phyloP scores from a whole-genome alignment of 53 echinoderm and acorn worm species.

The Holothuria leucospilota region DNA sequence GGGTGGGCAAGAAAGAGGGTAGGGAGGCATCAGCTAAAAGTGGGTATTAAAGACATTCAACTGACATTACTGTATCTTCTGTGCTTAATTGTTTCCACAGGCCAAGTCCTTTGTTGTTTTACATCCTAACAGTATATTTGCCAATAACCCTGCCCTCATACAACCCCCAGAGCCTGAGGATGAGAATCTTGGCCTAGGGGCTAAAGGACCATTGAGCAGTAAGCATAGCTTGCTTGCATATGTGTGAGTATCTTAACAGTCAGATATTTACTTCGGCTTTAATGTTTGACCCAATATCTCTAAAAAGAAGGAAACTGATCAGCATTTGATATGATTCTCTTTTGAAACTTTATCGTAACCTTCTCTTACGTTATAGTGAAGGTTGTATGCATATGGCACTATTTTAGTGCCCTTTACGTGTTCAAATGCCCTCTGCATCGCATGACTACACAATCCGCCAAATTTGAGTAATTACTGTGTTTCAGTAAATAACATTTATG shows the following conservation, averaged over 20 bases:
- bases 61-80: not conserved
- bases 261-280: not conserved
- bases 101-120: slow-evolving; percentile 95
- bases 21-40: no score
- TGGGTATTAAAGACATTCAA: no score
- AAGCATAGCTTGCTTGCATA: slow-evolving; percentile 91
- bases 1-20: no score
- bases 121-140: slow-evolving; percentile 95
- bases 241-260: slow-evolving; percentile 72
- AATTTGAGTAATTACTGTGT: no score
- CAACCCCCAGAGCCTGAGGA: slow-evolving; percentile 84
- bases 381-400: no score
- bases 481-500: no score
- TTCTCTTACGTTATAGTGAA: no score
- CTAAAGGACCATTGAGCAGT: slow-evolving; percentile 73
- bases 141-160: slow-evolving; percentile 84
- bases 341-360: not conserved
- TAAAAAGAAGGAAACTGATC: not conserved
- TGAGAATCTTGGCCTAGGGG: slow-evolving; percentile 45
- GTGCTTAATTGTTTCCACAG: slow-evolving; percentile 41
- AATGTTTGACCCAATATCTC: no score
- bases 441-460: no score
- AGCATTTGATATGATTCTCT: not conserved
- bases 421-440: no score
- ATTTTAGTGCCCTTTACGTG: no score